A percentile compares a stretch with the other conserved stretches of the same genome.
Conservation (phyloP, 2,113 vertebrate species). For the Microcebus murinus region DNA sequence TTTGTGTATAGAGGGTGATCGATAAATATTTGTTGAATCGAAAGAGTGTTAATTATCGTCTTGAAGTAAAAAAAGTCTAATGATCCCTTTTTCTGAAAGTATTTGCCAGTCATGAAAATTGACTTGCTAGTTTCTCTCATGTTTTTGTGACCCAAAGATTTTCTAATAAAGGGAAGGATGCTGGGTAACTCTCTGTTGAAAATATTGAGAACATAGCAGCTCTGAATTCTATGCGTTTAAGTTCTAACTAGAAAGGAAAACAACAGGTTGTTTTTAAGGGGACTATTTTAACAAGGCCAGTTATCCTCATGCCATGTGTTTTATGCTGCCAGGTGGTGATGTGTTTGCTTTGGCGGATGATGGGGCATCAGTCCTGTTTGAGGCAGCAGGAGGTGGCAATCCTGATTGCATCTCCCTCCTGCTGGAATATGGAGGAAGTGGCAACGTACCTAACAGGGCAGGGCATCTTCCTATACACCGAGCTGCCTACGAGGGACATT, state of each 20-base stretch:
- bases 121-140: background rate
- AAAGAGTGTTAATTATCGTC: background rate
- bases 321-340: conserved; percentile 86
- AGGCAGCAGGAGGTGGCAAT: conserved; percentile 90
- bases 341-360: conserved; percentile 90
- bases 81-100: background rate
- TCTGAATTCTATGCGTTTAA: background rate
- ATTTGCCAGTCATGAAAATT: background rate
- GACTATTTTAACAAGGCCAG: background rate
- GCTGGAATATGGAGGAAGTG: conserved; percentile 91
- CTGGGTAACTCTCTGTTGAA: background rate
- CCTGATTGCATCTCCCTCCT: conserved; percentile 90
- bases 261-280: background rate
- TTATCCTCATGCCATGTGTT: background rate
- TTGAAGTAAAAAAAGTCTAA: background rate
- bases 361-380: conserved; percentile 88
- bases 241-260: background rate
- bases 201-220: background rate
- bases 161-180: background rate
- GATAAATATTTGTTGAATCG: background rate
- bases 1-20: background rate
- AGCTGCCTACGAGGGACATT: conserved; percentile 91
- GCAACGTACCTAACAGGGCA: conserved; percentile 87
- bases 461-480: conserved; percentile 92
- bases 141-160: background rate